Evolutionary conservation across 2,888 invertebrate genomes (phyloP), one percentile per base, ranked within the genome.

Genomic region (Zele albiditarsus): DNA sequence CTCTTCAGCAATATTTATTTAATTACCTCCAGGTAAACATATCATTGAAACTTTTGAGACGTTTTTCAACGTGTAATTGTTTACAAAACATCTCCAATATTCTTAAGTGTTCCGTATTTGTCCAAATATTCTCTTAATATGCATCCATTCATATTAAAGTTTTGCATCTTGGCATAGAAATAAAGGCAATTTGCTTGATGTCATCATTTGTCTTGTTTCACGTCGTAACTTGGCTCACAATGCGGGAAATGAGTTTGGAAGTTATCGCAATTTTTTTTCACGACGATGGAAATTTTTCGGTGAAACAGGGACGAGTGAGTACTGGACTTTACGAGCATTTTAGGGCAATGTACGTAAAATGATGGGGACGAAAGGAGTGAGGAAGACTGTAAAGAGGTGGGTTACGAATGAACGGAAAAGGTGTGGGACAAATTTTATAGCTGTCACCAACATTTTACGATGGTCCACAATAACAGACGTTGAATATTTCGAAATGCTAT

Each of bases 141-240:
- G 8, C 20, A 53, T 53, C 23, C 53, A 53, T 53, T 53, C 6
- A 53, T 27, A 60, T 60, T 14, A 28, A 60, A 60, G 27, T 27
- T 60, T 28, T 16, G n/a, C 60, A 28, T 60, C 60, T 60, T 60
- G 60, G 60, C 60, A 20, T 53, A 27, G 28, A 28, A 60, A 60
- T 60, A 60, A 60, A 60, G 60, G 60, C 60, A 60, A 60, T 60
- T 60, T 28, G 60, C 60, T 60, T 27, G 60, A 60, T 60, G 60
- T 28, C 60, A 60, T 60, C 60, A n/a, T 60, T 27, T 60, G 60
- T 60, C 60, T 60, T 60, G 60, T 60, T 60, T 28, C 60, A 16
- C 27, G n/a, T 27, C n/a, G 14, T 28, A 28, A 60, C 28, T 60
- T 60, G 60, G 60, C 60, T 27, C 25, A 60, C 60, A 60, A 60